Evolutionary conservation across 1,140 invertebrate genomes (phyloP).

Genomic region (Amyelois transitella): DNA sequence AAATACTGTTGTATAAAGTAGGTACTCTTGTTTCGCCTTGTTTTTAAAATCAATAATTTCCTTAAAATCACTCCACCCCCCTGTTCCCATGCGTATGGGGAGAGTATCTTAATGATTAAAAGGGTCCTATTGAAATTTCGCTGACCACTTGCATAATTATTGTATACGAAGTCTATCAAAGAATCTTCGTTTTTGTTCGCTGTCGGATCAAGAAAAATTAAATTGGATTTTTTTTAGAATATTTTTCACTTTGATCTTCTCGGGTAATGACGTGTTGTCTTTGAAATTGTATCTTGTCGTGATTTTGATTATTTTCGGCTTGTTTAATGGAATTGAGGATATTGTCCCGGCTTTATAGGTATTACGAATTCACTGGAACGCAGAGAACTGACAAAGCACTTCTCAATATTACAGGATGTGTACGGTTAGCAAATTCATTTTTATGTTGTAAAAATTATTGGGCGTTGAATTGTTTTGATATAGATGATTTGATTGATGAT

Average conservation of each 20-base stretch:
- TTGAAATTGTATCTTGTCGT: constrained; percentile 35
- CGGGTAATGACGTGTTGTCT: constrained; percentile 49
- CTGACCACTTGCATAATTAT: constrained; percentile 71
- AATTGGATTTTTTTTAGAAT: constrained; percentile 55
- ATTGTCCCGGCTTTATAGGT: not conserved
- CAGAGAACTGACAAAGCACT: constrained; percentile 3
- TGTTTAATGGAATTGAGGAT: not conserved
- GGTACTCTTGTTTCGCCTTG: not conserved
- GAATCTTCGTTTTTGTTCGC: constrained; percentile 43
- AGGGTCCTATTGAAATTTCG: constrained; percentile 28
- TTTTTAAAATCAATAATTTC: not conserved
- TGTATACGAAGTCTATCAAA: constrained; percentile 59
- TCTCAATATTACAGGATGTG: constrained; percentile 7
- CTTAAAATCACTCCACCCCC: not conserved
- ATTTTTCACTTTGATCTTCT: constrained; percentile 48
- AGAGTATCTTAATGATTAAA: constrained; percentile 52
- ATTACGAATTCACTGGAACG: not conserved
- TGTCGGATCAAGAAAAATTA: constrained; percentile 58
- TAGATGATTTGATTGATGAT: no score
- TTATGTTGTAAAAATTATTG: no score
- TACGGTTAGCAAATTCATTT: constrained; percentile 1
- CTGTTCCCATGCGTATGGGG: constrained; percentile 7
- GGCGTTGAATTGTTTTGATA: no score
- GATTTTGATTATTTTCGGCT: constrained; percentile 9
- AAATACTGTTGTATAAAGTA: not conserved